Percentiles rank a stretch among this genome's conserved stretches.
Conservation (phyloP, 2,797 vertebrate species). For the Pteronotus mesoamericanus region DNA sequence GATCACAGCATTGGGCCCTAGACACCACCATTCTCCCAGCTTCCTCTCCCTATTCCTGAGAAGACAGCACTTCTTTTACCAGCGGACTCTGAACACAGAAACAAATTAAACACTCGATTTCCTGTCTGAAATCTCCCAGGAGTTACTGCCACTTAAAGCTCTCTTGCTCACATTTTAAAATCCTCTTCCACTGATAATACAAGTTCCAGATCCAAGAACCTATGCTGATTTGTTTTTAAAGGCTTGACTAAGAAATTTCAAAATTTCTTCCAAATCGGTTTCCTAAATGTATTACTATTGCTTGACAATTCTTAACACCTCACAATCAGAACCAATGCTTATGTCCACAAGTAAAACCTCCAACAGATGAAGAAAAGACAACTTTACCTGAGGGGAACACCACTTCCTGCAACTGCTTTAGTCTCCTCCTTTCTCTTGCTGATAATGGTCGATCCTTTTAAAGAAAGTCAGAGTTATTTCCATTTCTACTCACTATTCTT, state of each 20-base stretch:
- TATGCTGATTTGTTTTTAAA: slow-evolving; percentile 2
- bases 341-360: neutral
- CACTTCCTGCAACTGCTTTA: slow-evolving; percentile 91
- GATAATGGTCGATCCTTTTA: slow-evolving; percentile 91
- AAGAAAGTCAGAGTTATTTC: slow-evolving; percentile 63
- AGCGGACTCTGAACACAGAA: neutral
- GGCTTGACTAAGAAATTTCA: neutral
- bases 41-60: neutral
- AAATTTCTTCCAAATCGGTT: neutral
- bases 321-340: neutral
- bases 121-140: neutral
- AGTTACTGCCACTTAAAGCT: neutral
- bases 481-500: neutral
- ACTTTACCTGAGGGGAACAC: slow-evolving; percentile 83
- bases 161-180: neutral
- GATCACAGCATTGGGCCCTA: neutral
- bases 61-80: neutral
- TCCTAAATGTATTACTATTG: neutral
- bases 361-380: neutral
- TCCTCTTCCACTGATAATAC: neutral
- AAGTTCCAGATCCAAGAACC: neutral
- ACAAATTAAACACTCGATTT: slow-evolving; percentile 28
- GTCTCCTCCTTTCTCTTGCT: slow-evolving; percentile 93
- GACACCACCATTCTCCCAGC: neutral
- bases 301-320: neutral